These are phyloP conservation scores for Oophaga sylvatica DNA, from an alignment of 2,797 vertebrate genomes.

Conservation along the genomic window DNA sequence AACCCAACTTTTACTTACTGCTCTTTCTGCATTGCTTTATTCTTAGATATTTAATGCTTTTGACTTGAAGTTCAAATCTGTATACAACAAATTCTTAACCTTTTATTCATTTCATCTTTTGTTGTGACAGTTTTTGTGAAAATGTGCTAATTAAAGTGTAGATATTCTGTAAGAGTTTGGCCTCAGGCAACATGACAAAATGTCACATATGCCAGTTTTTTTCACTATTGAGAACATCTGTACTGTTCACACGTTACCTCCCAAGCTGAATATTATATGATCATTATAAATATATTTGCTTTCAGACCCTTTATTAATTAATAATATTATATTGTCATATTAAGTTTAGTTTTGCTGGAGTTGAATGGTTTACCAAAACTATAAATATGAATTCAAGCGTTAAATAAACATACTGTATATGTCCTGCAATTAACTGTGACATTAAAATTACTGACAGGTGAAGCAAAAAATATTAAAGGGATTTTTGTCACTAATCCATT, in stretches of 20 bases:
- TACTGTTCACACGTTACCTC: background rate
- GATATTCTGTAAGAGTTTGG: slow-evolving; percentile 2
- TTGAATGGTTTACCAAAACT: no score
- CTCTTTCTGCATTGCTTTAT: background rate
- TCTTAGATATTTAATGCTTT: slow-evolving; percentile 3
- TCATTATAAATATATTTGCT: background rate
- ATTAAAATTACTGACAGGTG: no score
- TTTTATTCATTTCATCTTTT: slow-evolving; percentile 6
- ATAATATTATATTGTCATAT: background rate
- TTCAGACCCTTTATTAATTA: background rate
- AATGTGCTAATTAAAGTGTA: background rate
- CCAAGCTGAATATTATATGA: background rate
- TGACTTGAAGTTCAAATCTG: background rate
- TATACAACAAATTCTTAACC: slow-evolving; percentile 5
- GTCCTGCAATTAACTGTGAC: no score
- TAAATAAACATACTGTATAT: background rate
- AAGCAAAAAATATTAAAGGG: no score
- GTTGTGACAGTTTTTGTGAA: background rate
- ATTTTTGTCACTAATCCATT: no score
- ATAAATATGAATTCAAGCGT: background rate
- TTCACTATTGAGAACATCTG: background rate
- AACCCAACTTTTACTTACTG: background rate
- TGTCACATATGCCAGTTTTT: background rate
- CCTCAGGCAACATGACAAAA: background rate
- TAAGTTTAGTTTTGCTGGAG: background rate